Evolutionary conservation across 2,888 invertebrate genomes (phyloP), one percentile per base, ranked within the genome.

Genomic region (Ochlodes sylvanus): DNA sequence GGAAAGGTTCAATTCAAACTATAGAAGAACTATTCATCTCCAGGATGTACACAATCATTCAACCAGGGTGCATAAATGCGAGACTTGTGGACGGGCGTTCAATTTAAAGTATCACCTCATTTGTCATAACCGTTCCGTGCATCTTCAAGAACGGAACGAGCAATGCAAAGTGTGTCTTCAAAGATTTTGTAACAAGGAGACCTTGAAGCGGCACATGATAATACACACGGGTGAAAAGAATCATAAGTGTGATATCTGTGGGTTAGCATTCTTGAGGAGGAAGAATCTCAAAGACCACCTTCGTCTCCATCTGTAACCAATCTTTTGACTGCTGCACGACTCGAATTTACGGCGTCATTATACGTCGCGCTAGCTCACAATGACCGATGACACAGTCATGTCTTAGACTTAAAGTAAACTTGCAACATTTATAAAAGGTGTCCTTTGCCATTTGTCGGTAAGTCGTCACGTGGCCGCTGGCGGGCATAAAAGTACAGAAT

Each of bases 141-240:
- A 90, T 78, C 78, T 87, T 34, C 94, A 87, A 77, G 94, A 87
- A 77, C 87, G 88, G 79, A 94, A 90, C 47, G 94, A 93, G 70
- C 91, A 94, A 72, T 94, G 94, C 60, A 92, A 93, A 66, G 83
- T 94, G 0, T 94, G 94, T 66, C 84, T 88, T 3, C 93, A 93
- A 60, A 87, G 94, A 72, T 94, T 94, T 73, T 93, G 91, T 71
- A 93, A 93, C 34, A 94, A 94, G 73, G 94, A 94, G 68, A 94
- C 94, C 9, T 77, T 94, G 73, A 94, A 94, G 69, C 81, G 94
- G 0, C 94, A 94, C 69, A 93, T 94, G 93, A 91, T 94, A 5
- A 94, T 94, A 50, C 94, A 94, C 71, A 94, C 94, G 0, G 94
- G 93, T 0, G 93, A 93, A 57, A 94, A 94, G 76, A 94, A 94